Percentiles rank a stretch among this genome's conserved stretches.
Conservation (phyloP, 53 echinoderm and acorn worm genomes). For the Patiria pectinifera region DNA sequence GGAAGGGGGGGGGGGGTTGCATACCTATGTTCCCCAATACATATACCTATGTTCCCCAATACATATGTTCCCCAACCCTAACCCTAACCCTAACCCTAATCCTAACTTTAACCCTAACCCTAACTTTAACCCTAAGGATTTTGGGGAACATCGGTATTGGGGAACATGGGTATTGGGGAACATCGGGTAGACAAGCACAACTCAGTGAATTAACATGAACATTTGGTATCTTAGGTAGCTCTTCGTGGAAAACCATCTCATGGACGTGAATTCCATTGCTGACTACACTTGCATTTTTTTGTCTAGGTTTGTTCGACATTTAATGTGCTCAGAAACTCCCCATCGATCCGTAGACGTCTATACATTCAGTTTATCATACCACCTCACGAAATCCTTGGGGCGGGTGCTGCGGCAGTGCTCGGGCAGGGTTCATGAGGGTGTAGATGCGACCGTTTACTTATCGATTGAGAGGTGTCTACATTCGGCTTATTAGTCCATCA, state of each 20-base stretch:
- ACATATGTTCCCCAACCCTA: too few relatives aligned
- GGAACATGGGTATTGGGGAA: too few relatives aligned
- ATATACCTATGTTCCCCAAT: too few relatives aligned
- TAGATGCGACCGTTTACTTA: not conserved
- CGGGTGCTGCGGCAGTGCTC: not conserved
- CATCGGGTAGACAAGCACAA: too few relatives aligned
- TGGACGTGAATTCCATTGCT: not conserved
- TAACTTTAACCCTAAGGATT: too few relatives aligned
- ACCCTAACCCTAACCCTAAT: too few relatives aligned
- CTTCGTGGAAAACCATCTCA: not conserved
- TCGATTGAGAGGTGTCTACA: not conserved
- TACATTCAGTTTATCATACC: not conserved
- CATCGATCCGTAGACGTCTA: conserved; percentile 13
- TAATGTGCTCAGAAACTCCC: not conserved
- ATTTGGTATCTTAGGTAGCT: too few relatives aligned
- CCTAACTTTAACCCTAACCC: too few relatives aligned
- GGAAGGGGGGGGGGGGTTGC: too few relatives aligned
- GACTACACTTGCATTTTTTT: not conserved
- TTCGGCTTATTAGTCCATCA: not conserved
- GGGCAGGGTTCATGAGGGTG: not conserved
- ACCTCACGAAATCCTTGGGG: not conserved
- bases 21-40: too few relatives aligned
- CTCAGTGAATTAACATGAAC: too few relatives aligned
- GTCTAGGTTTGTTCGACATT: not conserved
- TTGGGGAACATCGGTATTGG: too few relatives aligned